These are phyloP conservation scores for Typhlomys cinereus DNA, from an alignment of 2,113 vertebrate genomes.

Conservation along the genomic window DNA sequence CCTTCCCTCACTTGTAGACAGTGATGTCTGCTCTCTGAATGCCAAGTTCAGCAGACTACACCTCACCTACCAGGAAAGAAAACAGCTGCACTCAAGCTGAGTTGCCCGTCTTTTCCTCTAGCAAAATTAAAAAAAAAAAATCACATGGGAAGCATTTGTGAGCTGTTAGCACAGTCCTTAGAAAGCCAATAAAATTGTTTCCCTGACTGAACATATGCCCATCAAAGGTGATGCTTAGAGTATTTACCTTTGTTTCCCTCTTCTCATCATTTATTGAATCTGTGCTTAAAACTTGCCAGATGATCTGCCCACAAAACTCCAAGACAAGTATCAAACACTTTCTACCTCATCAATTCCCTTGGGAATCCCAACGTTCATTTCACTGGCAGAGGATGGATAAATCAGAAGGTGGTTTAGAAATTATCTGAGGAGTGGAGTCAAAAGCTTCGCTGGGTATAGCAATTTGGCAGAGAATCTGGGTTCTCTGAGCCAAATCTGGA, in stretches of 20 bases:
- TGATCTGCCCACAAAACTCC: constrained; percentile 7
- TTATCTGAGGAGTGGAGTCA: not conserved
- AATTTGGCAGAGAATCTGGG: constrained; percentile 59
- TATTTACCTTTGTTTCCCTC: not conserved
- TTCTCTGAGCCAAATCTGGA: constrained; percentile 46
- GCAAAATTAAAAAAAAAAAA: constrained; percentile 68
- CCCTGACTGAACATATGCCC: not conserved
- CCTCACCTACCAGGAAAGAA: constrained; percentile 51
- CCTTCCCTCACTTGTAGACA: not conserved
- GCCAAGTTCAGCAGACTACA: constrained; percentile 60
- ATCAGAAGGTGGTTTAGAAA: constrained; percentile 45
- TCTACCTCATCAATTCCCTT: not conserved
- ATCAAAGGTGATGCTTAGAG: not conserved
- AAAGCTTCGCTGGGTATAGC: constrained; percentile 38
- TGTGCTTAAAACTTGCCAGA: constrained; percentile 49
- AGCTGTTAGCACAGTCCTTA: not conserved
- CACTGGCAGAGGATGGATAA: constrained; percentile 22
- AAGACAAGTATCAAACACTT: not conserved
- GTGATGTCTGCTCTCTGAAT: constrained; percentile 44
- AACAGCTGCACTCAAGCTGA: constrained; percentile 44
- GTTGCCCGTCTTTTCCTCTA: constrained; percentile 59
- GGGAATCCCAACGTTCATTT: constrained; percentile 7
- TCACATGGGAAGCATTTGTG: not conserved
- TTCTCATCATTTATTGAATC: not conserved
- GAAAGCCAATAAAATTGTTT: constrained; percentile 17